Percentiles rank a stretch among this genome's conserved stretches.
phyloP scores from a whole-genome alignment of 2,113 vertebrate genomes.

The Emydocephalus ijimae region DNA sequence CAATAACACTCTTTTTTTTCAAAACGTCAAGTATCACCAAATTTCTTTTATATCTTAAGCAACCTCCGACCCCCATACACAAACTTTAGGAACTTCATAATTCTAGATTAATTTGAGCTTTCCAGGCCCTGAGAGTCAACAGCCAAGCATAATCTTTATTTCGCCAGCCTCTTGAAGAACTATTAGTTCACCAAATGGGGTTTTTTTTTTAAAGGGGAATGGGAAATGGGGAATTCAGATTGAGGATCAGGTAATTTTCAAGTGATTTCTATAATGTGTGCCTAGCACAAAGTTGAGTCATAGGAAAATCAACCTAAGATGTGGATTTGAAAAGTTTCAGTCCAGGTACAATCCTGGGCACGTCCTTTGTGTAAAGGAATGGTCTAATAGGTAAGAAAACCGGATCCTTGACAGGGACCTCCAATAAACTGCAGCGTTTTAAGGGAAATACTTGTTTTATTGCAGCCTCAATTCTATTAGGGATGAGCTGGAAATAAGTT shows the following conservation, averaged over 20 bases:
- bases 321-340: background rate
- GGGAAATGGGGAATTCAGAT: background rate
- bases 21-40: background rate
- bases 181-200: background rate
- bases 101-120: background rate
- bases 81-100: background rate
- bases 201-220: background rate
- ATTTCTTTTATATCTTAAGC: background rate
- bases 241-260: background rate
- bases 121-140: background rate
- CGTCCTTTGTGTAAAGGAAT: background rate
- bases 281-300: background rate
- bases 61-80: background rate
- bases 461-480: background rate
- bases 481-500: background rate
- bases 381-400: background rate
- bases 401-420: background rate
- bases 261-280: background rate
- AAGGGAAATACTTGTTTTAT: background rate
- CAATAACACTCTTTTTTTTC: background rate
- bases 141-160: background rate
- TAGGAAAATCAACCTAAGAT: background rate
- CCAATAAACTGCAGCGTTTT: background rate
- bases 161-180: background rate
- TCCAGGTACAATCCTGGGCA: background rate